Percentiles rank a stretch among this genome's conserved stretches.
Conservation (phyloP, 2,888 invertebrate genomes). For the Ischnura elegans region DNA sequence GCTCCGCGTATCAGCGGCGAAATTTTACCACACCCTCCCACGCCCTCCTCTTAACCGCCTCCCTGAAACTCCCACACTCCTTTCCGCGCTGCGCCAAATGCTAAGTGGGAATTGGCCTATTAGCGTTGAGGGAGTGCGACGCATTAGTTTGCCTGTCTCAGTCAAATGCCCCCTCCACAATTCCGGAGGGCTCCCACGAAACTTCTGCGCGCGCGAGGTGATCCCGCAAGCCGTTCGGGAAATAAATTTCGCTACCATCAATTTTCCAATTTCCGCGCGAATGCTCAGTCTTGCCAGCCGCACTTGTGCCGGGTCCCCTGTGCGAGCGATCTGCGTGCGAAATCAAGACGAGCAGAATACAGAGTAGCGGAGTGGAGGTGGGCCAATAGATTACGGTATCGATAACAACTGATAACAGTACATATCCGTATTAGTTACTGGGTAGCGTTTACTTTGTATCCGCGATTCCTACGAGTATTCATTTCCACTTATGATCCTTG, state of each 20-base stretch:
- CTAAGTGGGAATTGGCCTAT: slow-evolving; percentile 38
- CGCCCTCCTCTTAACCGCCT: not conserved
- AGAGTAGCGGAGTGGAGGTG: too few species aligned
- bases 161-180: not conserved
- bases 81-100: not conserved
- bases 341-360: not conserved
- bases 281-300: slow-evolving; percentile 1
- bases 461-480: too few species aligned
- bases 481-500: too few species aligned
- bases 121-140: slow-evolving; percentile 18
- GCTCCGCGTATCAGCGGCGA: slow-evolving; percentile 1
- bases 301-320: not conserved
- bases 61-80: not conserved
- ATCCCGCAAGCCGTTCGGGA: not conserved
- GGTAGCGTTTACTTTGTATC: too few species aligned
- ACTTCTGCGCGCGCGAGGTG: not conserved
- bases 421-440: too few species aligned
- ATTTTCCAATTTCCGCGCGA: not conserved
- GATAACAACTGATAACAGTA: too few species aligned
- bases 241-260: slow-evolving; percentile 9
- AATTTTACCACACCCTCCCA: not conserved
- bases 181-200: not conserved
- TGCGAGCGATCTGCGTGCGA: not conserved
- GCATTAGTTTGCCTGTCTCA: slow-evolving; percentile 28
- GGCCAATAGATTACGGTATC: too few species aligned